Evolutionary conservation across 2,113 vertebrate genomes (phyloP), one percentile per base, ranked within the genome.

Genomic region (Platycercus adscitus): DNA sequence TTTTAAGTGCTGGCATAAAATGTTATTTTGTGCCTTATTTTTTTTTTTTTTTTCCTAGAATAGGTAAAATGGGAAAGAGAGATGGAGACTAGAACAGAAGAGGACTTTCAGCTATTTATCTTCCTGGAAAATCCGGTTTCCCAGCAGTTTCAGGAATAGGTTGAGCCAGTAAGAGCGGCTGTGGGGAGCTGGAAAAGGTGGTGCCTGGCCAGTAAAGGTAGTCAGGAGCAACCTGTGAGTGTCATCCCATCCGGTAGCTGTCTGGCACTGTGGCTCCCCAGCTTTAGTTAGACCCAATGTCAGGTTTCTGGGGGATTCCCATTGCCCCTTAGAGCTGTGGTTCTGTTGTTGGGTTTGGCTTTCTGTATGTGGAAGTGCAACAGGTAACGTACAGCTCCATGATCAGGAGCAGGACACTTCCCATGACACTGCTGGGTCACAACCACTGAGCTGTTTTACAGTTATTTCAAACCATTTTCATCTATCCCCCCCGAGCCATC

Each of bases 311-410:
- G 37, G 31, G n/a, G 16, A 53, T 89, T 70, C 81, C 68, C 21
- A 18, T 0, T 0, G 44, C 4, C 7, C 5, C 1, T 3, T 2
- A 46, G 10, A 52, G 35, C 1, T 56, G 16, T 31, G 31, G 9
- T 2, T 55, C 49, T 64, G 6, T 28, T 29, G 28, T 11, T 90
- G 43, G 49, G 6, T 78, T 73, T 44, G 13, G 35, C 47, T 70
- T 39, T 63, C 58, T 56, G 33, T 20, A 8, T 0, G 1, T 25
- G 39, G 19, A 33, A n/a, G 13, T 17, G 55, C 37, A 26, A 2
- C 7, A 56, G 50, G 29, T 41, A 31, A 53, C 41, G 11, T 9
- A 28, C 5, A 81, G 56, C 29, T 66, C 81, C 20, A 1, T 15
- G 61, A 7, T 23, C 47, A 44, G 68, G 35, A 79, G 10, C 20